Evolutionary conservation across 2,113 vertebrate species (phyloP), one percentile per base, ranked within the genome.

Genomic region (Choloepus hoffmanni): DNA sequence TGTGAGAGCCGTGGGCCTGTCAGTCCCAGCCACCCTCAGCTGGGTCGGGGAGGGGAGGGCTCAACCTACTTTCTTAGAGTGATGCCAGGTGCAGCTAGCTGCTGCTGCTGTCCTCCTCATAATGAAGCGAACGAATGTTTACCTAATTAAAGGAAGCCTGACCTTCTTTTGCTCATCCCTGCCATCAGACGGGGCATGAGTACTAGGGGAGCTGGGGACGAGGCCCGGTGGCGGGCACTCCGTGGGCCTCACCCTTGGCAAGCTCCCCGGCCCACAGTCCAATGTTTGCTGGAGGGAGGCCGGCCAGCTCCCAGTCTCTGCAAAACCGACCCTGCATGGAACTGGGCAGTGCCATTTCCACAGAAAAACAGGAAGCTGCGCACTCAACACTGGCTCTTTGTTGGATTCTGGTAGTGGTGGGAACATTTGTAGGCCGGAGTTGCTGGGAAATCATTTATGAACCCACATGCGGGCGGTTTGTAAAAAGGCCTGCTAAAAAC

Each of bases 21-120:
- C 50, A 8, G 77, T 36, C 0, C 0, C 10, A 36, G 53, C 79
- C 50, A 16, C 45, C 86, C 19, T 74, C 76, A 26, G 74, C 43
- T 8, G 48, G 36, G 10, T 9, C 3, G 6, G 74, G 48, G 33
- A 65, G 60, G 55, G 21, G 67, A 88, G 43, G 15, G 28, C 13
- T 33, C 70, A 97, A 53, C 65, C 53, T 92, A 16, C 77, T 96
- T 96, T 70, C 94, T 82, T 24, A 28, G 55, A 94, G 53, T 2
- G 0, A 60, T 85, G 58, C 21, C 65, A 3, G n/a, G 16, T 53
- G 50, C 50, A 93, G 62, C 74, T 13, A 43, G 94, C 83, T 81
- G 83, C 24, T 85, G 15, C 48, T 40, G 26, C 81, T 1, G 3
- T 36, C 95, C 85, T 83, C 7, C 3, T 72, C 62, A 33, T 95